Base-by-base conservation (phyloP, 2,888 invertebrate species). In the Mesorhabditis sp. region DNA sequence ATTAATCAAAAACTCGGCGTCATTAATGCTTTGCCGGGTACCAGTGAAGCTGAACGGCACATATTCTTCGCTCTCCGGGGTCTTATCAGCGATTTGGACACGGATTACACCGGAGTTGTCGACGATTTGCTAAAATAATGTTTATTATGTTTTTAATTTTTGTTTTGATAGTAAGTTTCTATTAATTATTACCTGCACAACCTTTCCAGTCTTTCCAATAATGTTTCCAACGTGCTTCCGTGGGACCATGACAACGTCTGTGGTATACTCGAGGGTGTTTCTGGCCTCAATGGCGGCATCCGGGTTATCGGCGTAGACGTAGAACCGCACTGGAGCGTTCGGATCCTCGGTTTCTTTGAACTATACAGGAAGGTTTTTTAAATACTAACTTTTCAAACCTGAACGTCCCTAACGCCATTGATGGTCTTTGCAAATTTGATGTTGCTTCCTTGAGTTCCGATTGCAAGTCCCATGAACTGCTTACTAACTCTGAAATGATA, bases 1-100 rank as follows among this genome's bases (percentile, higher is more conserved):
- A n/a, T n/a, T 10, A 50, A 50, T 50, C 58, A 50, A 50, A 50
- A 50, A 50, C 10, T 50, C 58, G n/a, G 58, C 58, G n/a, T 50
- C 58, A 10, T 50, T n/a, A 50, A 50, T 50, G 58, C 58, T 13
- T 50, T 50, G 58, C 58, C 58, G 7, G n/a, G 58, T 50, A 50
- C 58, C 58, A 10, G 58, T 50, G n/a, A 50, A 50, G 58, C 10
- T 50, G n/a, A 50, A 50, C 7, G 58, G 58, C 7, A 50, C 58
- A 50, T n/a, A n/a, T n/a, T 50, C 10, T 50, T 50, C 58, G 58
- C n/a, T 50, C 10, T 50, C 58, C 7, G 58, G 10, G 10, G 58
- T 50, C 7, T n/a, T n/a, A 13, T 50, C 58, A 50, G 58, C 58
- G n/a, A 50, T 50, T 50, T 50, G 58, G n/a, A 50, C 58, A 13